A percentile compares a stretch with the other conserved stretches of the same genome.
Evolutionary conservation across 2,888 invertebrate species (phyloP).

Genomic region (Zhuqinia jingwanae): DNA sequence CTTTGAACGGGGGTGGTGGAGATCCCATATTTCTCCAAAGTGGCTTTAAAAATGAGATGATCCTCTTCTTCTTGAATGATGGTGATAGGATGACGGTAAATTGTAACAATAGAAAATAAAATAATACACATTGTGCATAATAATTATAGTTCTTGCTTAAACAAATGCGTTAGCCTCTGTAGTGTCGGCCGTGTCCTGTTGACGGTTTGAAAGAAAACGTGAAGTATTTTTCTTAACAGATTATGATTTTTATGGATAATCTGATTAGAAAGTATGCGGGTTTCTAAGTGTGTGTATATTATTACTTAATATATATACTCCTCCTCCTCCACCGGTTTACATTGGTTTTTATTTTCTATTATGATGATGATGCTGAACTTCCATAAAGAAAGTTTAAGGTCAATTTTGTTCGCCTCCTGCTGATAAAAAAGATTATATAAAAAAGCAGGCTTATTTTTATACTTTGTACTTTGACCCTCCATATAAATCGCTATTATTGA

Average conservation of each 20-base stretch:
- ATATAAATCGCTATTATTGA: not conserved
- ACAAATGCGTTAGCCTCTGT: not conserved
- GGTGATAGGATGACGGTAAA: no score
- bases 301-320: no score
- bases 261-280: no score
- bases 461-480: not conserved
- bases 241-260: not conserved
- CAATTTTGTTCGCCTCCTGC: not conserved
- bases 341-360: not conserved
- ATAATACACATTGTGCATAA: no score
- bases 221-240: not conserved
- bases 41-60: not conserved
- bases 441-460: not conserved
- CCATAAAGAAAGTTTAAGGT: slow-evolving; percentile 30
- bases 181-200: not conserved
- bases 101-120: no score
- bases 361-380: slow-evolving; percentile 25
- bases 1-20: slow-evolving; percentile 59
- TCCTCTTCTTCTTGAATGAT: no score
- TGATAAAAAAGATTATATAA: slow-evolving; percentile 4
- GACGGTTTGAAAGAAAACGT: not conserved
- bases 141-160: not conserved
- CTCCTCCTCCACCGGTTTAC: not conserved
- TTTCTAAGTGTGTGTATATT: no score
- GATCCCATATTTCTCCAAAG: slow-evolving; percentile 56